Conservation (phyloP, 2,888 invertebrate genomes). For the Philaethria dido region DNA sequence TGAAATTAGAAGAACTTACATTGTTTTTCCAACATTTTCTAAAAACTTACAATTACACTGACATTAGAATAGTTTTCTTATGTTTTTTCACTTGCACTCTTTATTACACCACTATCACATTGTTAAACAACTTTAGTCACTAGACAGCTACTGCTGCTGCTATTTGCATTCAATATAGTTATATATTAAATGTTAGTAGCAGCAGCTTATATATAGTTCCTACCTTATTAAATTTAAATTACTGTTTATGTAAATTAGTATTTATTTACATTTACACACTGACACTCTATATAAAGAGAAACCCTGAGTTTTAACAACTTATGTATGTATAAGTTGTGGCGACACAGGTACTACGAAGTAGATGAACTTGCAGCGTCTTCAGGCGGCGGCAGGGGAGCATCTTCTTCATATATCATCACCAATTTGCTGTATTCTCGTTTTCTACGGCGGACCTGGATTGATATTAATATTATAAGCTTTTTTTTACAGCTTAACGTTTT, state of each 20-base stretch:
- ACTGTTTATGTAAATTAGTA: too few species aligned
- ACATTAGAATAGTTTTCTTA: neutral
- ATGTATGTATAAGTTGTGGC: neutral
- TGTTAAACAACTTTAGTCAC: constrained; percentile 7
- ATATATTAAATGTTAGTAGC: too few species aligned
- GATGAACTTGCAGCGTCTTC: constrained; percentile 30
- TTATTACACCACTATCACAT: neutral
- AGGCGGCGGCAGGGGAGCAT: constrained; percentile 86
- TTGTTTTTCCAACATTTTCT: too few species aligned
- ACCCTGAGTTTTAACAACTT: too few species aligned
- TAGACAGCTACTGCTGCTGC: neutral
- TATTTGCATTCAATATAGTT: too few species aligned
- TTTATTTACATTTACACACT: too few species aligned
- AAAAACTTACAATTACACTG: neutral
- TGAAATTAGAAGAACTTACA: too few species aligned
- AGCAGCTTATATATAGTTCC: too few species aligned
- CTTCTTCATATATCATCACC: constrained; percentile 88
- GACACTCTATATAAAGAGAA: neutral
- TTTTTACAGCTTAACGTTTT: too few species aligned
- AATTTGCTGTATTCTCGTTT: constrained; percentile 81
- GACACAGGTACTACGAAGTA: constrained; percentile 23
- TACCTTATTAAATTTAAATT: too few species aligned
- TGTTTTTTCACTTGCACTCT: too few species aligned
- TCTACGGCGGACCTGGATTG: constrained; percentile 50
- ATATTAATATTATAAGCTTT: neutral